Evolutionary conservation across 2,113 vertebrate genomes (phyloP).

Genomic region (Ramphastos sulfuratus): DNA sequence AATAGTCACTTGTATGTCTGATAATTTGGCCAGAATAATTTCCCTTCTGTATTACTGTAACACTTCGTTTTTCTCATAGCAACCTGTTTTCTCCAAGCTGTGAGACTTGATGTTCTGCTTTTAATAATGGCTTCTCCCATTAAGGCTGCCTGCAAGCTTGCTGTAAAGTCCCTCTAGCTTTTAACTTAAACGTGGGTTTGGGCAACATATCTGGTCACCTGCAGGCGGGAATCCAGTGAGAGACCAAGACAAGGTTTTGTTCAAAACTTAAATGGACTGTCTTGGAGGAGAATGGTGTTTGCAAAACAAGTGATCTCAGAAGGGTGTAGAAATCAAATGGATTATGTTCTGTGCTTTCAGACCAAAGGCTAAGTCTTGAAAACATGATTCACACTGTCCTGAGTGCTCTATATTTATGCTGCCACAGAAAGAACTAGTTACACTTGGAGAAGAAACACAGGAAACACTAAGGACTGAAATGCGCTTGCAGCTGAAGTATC

Average conservation of each 20-base stretch:
- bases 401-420: slow-evolving; percentile 82
- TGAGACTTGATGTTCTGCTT: background rate
- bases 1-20: background rate
- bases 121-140: background rate
- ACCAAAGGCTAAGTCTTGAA: slow-evolving; percentile 78
- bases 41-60: background rate
- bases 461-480: slow-evolving; percentile 67
- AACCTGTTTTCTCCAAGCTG: background rate
- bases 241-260: background rate
- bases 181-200: background rate
- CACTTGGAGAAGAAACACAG: slow-evolving; percentile 73
- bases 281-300: background rate
- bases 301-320: background rate
- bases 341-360: slow-evolving; percentile 69
- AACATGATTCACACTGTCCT: slow-evolving; percentile 80
- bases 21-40: background rate
- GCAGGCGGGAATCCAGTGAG: background rate
- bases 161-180: background rate
- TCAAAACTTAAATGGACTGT: background rate
- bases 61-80: background rate
- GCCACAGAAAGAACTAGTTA: slow-evolving; percentile 90
- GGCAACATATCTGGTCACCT: background rate
- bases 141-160: background rate
- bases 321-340: background rate
- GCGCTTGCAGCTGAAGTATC: slow-evolving; percentile 42